phyloP scores from a whole-genome alignment of 2,113 vertebrate species.

The Chrysochloris asiatica region DNA sequence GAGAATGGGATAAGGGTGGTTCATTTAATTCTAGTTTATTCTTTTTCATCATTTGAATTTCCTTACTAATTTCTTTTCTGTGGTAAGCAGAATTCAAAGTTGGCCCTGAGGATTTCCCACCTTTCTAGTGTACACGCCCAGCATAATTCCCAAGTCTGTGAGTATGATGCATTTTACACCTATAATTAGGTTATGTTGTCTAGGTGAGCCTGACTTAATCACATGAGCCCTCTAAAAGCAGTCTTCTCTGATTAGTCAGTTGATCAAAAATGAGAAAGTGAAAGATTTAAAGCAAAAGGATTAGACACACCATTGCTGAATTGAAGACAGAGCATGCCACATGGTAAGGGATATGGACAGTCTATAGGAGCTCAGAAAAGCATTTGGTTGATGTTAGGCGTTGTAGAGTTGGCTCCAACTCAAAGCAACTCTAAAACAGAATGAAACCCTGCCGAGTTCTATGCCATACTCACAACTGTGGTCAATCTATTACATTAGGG shows the following conservation, averaged over 20 bases:
- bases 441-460: too few species aligned
- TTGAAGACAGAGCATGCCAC: too few species aligned
- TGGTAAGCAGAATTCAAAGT: constrained; percentile 9
- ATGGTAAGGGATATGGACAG: background rate
- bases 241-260: background rate
- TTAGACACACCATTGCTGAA: background rate
- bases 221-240: background rate
- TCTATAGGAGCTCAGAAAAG: background rate
- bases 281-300: background rate
- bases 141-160: background rate
- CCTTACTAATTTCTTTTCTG: background rate
- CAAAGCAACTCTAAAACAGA: too few species aligned
- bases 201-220: background rate
- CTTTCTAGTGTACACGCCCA: background rate
- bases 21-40: background rate
- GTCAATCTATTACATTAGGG: too few species aligned
- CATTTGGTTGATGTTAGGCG: background rate
- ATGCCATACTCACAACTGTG: too few species aligned
- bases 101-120: background rate
- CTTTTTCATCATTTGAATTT: background rate
- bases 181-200: background rate
- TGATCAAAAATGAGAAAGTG: background rate
- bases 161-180: background rate
- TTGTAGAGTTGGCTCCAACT: too few species aligned
- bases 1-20: background rate